Evolutionary conservation across 2,888 invertebrate species (phyloP).

Genomic region (Ptilodon capucinus): DNA sequence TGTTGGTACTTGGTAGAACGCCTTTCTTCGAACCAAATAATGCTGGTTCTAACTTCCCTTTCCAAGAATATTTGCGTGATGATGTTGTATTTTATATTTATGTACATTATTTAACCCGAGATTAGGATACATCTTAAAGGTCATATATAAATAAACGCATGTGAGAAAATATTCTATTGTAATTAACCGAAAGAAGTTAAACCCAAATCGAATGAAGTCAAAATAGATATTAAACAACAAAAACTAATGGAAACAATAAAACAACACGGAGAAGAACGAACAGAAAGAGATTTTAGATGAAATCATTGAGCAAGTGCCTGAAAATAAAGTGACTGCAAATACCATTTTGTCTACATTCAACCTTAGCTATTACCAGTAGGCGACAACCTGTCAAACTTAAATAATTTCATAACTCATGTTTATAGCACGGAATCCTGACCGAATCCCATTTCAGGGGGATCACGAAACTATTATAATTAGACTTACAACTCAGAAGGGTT

Average conservation of each 20-base stretch:
- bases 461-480: background rate
- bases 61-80: too few species aligned
- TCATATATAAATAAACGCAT: too few species aligned
- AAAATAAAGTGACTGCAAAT: background rate
- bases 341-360: background rate
- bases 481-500: background rate
- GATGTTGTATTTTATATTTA: too few species aligned
- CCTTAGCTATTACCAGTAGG: background rate
- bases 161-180: too few species aligned
- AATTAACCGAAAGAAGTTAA: conserved; percentile 28
- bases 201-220: conserved; percentile 31
- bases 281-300: conserved; percentile 85
- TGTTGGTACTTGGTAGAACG: too few species aligned
- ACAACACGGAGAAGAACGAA: conserved; percentile 86
- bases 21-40: too few species aligned
- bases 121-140: too few species aligned
- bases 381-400: background rate
- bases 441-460: background rate
- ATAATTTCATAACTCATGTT: too few species aligned
- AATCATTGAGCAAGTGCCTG: conserved; percentile 57
- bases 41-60: too few species aligned
- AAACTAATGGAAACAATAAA: conserved; percentile 85
- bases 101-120: too few species aligned
- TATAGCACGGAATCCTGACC: background rate
- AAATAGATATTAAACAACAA: conserved; percentile 62